Base-by-base conservation (phyloP, 2,888 invertebrate species). In the Antheraea yamamai region DNA sequence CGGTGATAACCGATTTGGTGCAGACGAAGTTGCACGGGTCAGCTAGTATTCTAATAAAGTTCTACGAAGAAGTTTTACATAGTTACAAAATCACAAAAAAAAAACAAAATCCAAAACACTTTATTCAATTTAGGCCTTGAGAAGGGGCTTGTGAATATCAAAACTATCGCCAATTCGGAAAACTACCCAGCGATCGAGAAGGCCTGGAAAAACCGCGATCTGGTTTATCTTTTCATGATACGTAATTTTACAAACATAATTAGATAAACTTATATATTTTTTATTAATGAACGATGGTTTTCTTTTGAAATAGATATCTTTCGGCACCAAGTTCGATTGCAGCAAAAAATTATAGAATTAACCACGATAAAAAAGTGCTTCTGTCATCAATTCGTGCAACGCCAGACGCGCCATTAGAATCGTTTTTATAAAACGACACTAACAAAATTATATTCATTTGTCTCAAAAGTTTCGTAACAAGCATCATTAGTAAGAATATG, bases 381-480 rank as follows among this genome's bases (percentile, higher is more conserved):
- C 30, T n/a, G 70, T 70, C 39, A 70, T 70, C 20, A 52, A 52
- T 18, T 18, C 20, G 20, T 39, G 10, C 3, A 39, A 35, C 23
- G n/a, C 10, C 70, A 39, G 70, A 70, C 39, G 70, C 70, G n/a
- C 39, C 70, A 39, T 70, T 70, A 39, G 39, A 39, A 39, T n/a
- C 18, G 35, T 39, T 70, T 70, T 70, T 70, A 70, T n/a, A 14
- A 70, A 20, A 20, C 39, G 39, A 39, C 20, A 39, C 23, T 70
- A 70, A 70, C 39, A 70, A 39, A 70, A 39, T 3, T 39, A 35
- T 70, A 39, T 70, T 70, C 3, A 70, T 70, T 70, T 70, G 70
- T 75, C 75, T 73, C 75, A 35, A 51, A 75, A 51, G 58, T 66
- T 66, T 66, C 16, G 14, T 68, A 73, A 75, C 70, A 47, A 73